phyloP scores from a whole-genome alignment of 1,140 invertebrate species.

The Drosophila sp. region DNA sequence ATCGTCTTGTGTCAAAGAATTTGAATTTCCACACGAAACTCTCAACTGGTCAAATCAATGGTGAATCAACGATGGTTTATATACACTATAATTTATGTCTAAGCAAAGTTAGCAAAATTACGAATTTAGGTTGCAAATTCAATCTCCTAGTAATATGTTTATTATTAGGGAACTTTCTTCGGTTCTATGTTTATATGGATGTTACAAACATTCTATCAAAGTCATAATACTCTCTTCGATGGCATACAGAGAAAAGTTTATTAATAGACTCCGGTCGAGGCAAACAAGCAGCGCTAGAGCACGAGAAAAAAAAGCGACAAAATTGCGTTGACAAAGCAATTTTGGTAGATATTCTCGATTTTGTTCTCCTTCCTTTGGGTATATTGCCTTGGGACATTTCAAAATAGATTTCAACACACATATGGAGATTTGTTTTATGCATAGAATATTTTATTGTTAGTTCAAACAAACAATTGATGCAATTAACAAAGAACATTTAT shows the following conservation, averaged over 20 bases:
- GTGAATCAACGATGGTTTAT: too few relatives aligned
- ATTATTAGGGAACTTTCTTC: too few relatives aligned
- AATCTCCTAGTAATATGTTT: too few relatives aligned
- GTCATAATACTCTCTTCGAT: background rate
- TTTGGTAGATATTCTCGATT: background rate
- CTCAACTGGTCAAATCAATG: too few relatives aligned
- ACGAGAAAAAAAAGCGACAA: background rate
- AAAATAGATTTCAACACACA: background rate
- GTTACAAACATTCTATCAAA: background rate
- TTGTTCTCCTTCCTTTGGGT: background rate
- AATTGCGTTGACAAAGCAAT: background rate
- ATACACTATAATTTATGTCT: too few relatives aligned
- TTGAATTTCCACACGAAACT: too few relatives aligned
- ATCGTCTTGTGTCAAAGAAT: background rate
- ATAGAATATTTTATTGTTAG: too few relatives aligned
- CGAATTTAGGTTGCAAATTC: too few relatives aligned
- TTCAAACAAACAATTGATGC: too few relatives aligned
- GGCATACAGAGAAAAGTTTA: background rate
- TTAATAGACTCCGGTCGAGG: background rate
- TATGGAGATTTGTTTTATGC: background rate
- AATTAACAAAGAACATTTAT: too few relatives aligned
- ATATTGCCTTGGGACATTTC: background rate
- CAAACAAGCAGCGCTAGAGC: background rate
- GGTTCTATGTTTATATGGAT: too few relatives aligned
- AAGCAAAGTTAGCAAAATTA: too few relatives aligned